Evolutionary conservation across 2,888 invertebrate species (phyloP).

Genomic region (Harpagoxenus sublaevis): DNA sequence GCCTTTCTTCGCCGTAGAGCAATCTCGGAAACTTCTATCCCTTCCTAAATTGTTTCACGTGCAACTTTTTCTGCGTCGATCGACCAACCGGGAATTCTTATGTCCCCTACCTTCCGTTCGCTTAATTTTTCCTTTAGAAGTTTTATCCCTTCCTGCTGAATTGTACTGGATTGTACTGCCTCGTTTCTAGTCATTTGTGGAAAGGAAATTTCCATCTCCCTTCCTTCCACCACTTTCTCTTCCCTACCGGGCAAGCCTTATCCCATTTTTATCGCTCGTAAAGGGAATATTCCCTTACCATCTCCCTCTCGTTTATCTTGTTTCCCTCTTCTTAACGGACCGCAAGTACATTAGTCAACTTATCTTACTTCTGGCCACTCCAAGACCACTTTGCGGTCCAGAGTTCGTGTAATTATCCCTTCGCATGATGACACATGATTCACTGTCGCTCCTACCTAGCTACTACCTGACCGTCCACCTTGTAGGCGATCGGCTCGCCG

Average conservation of each 20-base stretch:
- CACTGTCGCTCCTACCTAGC: slow-evolving; percentile 31
- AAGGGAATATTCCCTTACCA: not conserved
- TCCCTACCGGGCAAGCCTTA: not conserved
- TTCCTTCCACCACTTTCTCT: not conserved
- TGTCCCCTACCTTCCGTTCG: not conserved
- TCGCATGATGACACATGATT: not conserved
- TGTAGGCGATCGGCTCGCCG: not conserved
- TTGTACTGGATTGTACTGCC: too few relatives aligned
- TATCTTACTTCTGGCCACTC: not conserved
- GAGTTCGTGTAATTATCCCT: slow-evolving; percentile 14
- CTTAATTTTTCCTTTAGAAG: not conserved
- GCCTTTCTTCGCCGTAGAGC: not conserved
- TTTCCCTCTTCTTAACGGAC: not conserved
- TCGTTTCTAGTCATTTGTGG: not conserved
- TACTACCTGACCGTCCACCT: not conserved
- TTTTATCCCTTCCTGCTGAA: not conserved
- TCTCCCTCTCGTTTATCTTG: too few relatives aligned
- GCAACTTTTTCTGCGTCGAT: too few relatives aligned
- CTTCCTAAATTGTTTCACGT: not conserved
- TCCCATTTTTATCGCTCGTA: not conserved
- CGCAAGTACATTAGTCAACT: too few relatives aligned
- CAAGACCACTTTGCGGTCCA: not conserved
- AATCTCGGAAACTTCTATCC: not conserved
- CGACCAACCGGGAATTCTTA: not conserved
- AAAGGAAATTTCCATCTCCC: not conserved